Conservation (phyloP, 2,113 vertebrate species). For the Ellobius talpinus region DNA sequence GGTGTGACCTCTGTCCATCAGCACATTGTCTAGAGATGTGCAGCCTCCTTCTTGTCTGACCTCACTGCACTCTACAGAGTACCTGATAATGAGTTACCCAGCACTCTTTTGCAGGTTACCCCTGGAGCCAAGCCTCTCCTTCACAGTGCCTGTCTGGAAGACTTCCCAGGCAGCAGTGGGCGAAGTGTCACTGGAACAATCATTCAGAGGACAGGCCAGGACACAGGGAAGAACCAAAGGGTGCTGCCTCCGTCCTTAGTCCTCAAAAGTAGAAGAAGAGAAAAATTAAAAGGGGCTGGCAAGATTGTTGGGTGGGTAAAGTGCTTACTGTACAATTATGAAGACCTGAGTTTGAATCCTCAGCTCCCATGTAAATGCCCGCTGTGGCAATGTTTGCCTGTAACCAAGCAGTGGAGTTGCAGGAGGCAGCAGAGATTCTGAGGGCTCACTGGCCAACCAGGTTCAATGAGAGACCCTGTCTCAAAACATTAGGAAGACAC, state of each 20-base stretch:
- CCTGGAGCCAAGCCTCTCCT: background rate
- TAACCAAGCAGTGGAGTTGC: background rate
- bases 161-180: slow-evolving; percentile 16
- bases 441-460: background rate
- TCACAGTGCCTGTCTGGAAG: background rate
- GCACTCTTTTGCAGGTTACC: background rate
- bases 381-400: background rate
- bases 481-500: background rate
- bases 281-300: background rate
- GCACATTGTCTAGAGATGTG: background rate
- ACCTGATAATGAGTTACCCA: background rate
- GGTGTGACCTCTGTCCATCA: background rate
- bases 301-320: background rate
- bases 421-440: background rate
- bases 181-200: background rate
- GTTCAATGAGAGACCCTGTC: background rate
- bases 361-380: background rate
- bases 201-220: background rate
- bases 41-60: background rate
- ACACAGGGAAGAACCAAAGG: background rate
- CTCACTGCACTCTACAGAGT: background rate
- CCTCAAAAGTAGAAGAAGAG: background rate
- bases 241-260: background rate
- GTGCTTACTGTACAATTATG: no score
- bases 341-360: background rate